phyloP scores from a whole-genome alignment of 2,113 vertebrate species.

The Salminus brasiliensis region DNA sequence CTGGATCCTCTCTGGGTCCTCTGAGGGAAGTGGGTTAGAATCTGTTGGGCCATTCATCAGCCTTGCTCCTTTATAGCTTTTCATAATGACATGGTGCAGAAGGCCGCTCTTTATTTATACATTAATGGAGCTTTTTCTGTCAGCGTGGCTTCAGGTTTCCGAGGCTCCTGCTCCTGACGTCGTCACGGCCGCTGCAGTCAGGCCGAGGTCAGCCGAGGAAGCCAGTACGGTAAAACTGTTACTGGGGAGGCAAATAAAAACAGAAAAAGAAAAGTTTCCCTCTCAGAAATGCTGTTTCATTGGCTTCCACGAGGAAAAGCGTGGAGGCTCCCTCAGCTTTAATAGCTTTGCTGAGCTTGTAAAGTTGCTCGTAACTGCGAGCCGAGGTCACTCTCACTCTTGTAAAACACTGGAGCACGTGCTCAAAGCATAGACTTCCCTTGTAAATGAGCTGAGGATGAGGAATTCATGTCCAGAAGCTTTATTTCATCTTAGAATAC shows the following conservation, averaged over 20 bases:
- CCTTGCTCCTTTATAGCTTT: conserved; percentile 32
- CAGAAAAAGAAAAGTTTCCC: not conserved
- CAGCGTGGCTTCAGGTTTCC: conserved; percentile 7
- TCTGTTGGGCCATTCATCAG: not conserved
- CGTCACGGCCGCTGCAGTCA: conserved; percentile 48
- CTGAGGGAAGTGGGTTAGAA: conserved; percentile 29
- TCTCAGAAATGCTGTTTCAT: not conserved
- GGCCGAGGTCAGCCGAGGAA: conserved; percentile 59
- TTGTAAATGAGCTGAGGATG: conserved; percentile 20
- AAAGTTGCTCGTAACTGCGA: conserved; percentile 43
- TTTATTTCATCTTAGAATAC: too few relatives aligned
- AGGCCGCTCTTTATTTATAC: conserved; percentile 17
- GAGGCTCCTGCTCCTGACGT: conserved; percentile 41
- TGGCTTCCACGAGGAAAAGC: not conserved
- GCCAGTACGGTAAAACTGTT: not conserved
- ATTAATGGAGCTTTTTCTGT: conserved; percentile 4
- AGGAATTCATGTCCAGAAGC: not conserved
- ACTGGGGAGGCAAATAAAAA: not conserved
- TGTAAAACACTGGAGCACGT: not conserved
- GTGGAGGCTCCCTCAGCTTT: conserved; percentile 13
- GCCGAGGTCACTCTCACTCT: conserved; percentile 24
- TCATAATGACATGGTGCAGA: conserved; percentile 26
- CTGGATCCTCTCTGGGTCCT: conserved; percentile 10
- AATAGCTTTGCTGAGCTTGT: conserved; percentile 26
- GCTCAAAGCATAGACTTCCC: conserved; percentile 8